Evolutionary conservation across 1,140 invertebrate genomes (phyloP), one percentile per base, ranked within the genome.

Genomic region (Antheraea pernyi): DNA sequence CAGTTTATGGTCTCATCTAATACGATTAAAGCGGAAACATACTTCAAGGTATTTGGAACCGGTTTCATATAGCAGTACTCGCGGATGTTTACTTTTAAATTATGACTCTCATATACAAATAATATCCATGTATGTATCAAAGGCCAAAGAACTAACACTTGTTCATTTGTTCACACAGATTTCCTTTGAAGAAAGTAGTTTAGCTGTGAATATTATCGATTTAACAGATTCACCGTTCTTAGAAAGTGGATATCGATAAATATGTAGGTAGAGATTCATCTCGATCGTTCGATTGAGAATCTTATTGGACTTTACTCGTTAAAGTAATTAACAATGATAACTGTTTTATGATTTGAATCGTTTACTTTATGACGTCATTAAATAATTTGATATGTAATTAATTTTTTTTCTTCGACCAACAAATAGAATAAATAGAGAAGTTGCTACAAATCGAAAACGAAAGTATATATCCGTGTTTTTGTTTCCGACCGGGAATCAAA

Each of bases 71-170:
- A 82, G 82, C 81, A 72, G 75, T 81, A 78, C 62, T 9, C 19
- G 73, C 75, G 75, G 46, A 72, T 88, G 84, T 91, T 88, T 91
- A 91, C 82, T 71, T 80, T 81, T 83, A 78, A 87, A 85, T 85
- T 85, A 81, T 84, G 81, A 83, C 80, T 80, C 77, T 74, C 72
- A 77, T 74, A 73, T 70, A 46, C 63, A 69, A 58, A 76, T 72
- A 79, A 74, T 78, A 75, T 64, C 69, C 74, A 75, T 76, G 79
- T 78, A 68, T 67, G 48, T 63, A 64, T 53, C 71, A 73, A 75
- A 75, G 59, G 81, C 66, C 69, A 81, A 69, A 81, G 64, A 74
- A 22, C 60, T 30, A 30, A 61, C 60, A 36, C 53, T 19, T 59
- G 58, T 67, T 59, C 22, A 67, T 46, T 18, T 58, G 37, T 37